A percentile compares a stretch with the other conserved stretches of the same genome.
Evolutionary conservation across 2,888 invertebrate genomes (phyloP).

Genomic region (Eudasyphora cyanicolor): DNA sequence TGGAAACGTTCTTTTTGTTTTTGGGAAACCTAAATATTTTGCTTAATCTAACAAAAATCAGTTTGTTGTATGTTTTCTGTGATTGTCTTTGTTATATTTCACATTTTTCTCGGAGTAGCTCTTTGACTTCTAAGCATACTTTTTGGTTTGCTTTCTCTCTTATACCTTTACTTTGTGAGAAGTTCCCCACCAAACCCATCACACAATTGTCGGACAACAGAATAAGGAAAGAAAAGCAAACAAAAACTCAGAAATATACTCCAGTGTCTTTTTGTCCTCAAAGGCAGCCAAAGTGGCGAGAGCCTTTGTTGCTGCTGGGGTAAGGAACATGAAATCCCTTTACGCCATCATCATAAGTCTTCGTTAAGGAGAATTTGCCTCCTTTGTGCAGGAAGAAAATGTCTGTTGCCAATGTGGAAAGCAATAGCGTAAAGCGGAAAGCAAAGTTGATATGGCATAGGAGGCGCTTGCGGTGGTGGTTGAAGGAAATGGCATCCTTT

Average conservation of each 20-base stretch:
- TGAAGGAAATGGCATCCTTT: constrained; percentile 15
- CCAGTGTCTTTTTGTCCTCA: not conserved
- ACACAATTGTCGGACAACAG: not conserved
- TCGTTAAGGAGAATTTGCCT: constrained; percentile 43
- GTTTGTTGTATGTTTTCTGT: too few relatives aligned
- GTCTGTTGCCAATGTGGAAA: not conserved
- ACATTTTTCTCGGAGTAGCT: too few relatives aligned
- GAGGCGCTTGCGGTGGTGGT: not conserved
- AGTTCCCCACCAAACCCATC: too few relatives aligned
- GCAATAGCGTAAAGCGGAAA: not conserved
- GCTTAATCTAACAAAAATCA: too few relatives aligned
- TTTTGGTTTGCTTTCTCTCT: too few relatives aligned
- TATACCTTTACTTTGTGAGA: too few relatives aligned
- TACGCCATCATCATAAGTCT: constrained; percentile 42
- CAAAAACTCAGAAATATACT: not conserved
- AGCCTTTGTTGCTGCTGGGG: constrained; percentile 25
- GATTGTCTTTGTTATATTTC: not conserved
- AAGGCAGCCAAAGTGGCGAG: constrained; percentile 16
- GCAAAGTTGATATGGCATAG: not conserved
- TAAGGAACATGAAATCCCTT: constrained; percentile 20
- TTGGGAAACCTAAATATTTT: too few relatives aligned
- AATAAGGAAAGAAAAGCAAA: not conserved
- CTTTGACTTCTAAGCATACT: too few relatives aligned
- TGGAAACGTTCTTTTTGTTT: too few relatives aligned
- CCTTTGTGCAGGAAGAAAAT: constrained; percentile 22